A percentile compares a stretch with the other conserved stretches of the same genome.
Conservation (phyloP, 2,797 vertebrate species). For the Pangasius sanitwongsei region DNA sequence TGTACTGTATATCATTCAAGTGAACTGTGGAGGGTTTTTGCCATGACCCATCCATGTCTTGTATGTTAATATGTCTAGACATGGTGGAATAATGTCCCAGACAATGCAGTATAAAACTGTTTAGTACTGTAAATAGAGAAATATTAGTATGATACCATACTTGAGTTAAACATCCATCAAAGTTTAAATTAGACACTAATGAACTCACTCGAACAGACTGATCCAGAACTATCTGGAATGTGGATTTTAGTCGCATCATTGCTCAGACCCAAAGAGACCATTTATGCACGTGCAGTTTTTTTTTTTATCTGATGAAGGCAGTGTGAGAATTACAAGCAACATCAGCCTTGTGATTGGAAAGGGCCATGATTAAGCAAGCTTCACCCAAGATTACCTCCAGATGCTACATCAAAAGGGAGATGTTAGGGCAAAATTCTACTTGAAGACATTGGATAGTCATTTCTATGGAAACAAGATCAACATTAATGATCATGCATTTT, state of each 20-base stretch:
- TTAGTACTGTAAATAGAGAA: no score
- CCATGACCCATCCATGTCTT: background rate
- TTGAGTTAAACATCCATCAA: background rate
- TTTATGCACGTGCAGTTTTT: background rate
- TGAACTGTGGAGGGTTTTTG: background rate
- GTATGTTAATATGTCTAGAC: constrained; percentile 1
- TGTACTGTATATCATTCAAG: background rate
- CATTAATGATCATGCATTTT: background rate
- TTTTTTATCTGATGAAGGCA: background rate
- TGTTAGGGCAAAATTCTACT: background rate
- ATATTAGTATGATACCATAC: background rate
- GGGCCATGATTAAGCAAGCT: background rate
- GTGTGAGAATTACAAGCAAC: background rate
- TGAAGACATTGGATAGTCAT: background rate
- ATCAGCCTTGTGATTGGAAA: background rate
- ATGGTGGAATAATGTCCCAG: background rate
- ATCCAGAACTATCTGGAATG: background rate
- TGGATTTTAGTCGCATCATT: background rate
- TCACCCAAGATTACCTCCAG: background rate
- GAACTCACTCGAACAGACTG: background rate
- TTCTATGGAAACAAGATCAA: background rate
- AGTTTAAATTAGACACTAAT: background rate
- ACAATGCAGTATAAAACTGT: no score
- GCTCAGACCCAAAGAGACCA: background rate
- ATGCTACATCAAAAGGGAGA: background rate